These are phyloP conservation scores for Danio jaintianensis DNA, from an alignment of 2,797 vertebrate genomes.

Conservation along the genomic window DNA sequence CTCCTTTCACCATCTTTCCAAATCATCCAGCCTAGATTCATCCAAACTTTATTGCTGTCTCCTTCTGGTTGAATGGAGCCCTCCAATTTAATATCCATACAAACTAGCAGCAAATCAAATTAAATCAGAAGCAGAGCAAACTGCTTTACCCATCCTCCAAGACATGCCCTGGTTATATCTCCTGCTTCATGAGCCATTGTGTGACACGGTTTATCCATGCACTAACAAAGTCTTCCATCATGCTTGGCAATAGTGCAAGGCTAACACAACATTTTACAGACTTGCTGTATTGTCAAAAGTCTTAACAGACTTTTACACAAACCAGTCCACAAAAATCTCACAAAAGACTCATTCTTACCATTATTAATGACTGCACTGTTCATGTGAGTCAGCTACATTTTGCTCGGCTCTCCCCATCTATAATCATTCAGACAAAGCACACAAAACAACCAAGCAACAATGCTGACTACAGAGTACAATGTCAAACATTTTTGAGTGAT, in stretches of 20 bases:
- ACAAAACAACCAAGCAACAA: slow-evolving; percentile 30
- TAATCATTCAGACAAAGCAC: slow-evolving; percentile 33
- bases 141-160: slow-evolving; percentile 49
- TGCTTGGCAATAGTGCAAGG: slow-evolving; percentile 4
- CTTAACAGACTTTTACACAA: neutral
- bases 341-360: slow-evolving; percentile 4
- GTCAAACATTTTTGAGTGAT: slow-evolving; percentile 40
- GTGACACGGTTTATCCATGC: slow-evolving; percentile 51
- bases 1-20: neutral
- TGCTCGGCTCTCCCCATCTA: slow-evolving; percentile 10
- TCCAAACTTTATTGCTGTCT: slow-evolving; percentile 31
- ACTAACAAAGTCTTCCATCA: slow-evolving; percentile 38
- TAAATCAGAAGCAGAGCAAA: slow-evolving; percentile 49
- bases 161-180: slow-evolving; percentile 60
- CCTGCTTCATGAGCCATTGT: slow-evolving; percentile 47
- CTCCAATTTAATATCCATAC: slow-evolving; percentile 54
- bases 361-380: slow-evolving; percentile 37
- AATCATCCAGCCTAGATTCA: slow-evolving; percentile 31
- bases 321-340: slow-evolving; percentile 1
- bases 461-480: slow-evolving; percentile 41
- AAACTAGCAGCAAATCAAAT: slow-evolving; percentile 58
- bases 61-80: slow-evolving; percentile 43
- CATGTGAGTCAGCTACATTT: slow-evolving; percentile 31
- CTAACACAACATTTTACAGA: neutral
- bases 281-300: neutral